Percentiles rank a stretch among this genome's conserved stretches.
Conservation (phyloP, 2,797 vertebrate species). For the Mus caroli region DNA sequence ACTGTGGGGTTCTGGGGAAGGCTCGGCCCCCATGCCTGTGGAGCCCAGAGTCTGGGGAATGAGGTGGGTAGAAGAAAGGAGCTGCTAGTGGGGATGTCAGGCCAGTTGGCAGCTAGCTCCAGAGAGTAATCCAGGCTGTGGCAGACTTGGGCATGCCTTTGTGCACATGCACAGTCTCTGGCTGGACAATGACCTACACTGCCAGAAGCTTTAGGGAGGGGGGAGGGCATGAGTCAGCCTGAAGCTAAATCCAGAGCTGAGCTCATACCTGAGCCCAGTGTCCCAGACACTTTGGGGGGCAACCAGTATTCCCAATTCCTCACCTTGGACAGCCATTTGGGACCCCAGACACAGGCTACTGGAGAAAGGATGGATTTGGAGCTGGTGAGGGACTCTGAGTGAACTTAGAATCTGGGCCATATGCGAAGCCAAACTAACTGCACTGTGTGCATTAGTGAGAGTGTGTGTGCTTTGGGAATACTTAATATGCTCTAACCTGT, state of each 20-base stretch:
- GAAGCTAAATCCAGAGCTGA: constrained; percentile 81
- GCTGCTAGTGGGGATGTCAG: not conserved
- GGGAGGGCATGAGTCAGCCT: constrained; percentile 74
- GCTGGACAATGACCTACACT: constrained; percentile 72
- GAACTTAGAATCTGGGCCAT: constrained; percentile 57
- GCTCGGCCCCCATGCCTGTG: constrained; percentile 21
- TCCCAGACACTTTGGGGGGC: constrained; percentile 58
- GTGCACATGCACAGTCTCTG: constrained; percentile 33
- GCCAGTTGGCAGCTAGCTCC: constrained; percentile 45
- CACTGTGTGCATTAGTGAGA: not conserved
- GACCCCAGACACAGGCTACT: constrained; percentile 22
- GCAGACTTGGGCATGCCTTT: constrained; percentile 59
- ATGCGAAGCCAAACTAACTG: constrained; percentile 56
- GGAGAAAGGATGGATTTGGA: constrained; percentile 64
- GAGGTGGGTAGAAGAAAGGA: not conserved
- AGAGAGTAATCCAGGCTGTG: constrained; percentile 65
- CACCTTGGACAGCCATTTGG: constrained; percentile 26
- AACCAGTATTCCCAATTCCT: constrained; percentile 45
- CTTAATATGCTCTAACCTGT: constrained; percentile 52
- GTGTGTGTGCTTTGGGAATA: constrained; percentile 48
- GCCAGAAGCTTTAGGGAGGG: not conserved
- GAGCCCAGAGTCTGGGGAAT: constrained; percentile 18
- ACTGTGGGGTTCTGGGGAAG: not conserved
- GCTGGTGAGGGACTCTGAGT: constrained; percentile 30
- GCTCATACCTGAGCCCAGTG: constrained; percentile 67